Base-by-base conservation (phyloP, 1,140 invertebrate genomes). In the Pseudachorutes palmiensis region DNA sequence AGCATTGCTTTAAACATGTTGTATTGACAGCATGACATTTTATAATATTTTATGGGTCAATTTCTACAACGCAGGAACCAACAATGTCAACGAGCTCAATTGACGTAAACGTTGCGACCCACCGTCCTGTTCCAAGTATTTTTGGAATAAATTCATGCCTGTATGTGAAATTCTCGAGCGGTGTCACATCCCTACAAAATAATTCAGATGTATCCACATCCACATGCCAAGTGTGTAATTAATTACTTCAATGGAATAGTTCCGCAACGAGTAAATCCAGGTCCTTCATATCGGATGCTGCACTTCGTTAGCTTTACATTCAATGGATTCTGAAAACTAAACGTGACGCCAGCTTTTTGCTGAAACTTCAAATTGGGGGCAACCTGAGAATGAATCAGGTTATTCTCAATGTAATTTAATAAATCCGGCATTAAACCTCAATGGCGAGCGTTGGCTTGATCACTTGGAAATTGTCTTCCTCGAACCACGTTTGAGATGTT, bases 381-480 rank as follows among this genome's bases (percentile, higher is more conserved):
- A 12, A 45, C 36, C 36, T 45, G 9, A 12, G 36, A 45, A 45
- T 45, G 36, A 45, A 45, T n/a, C n/a, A n/a, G n/a, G n/a, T n/a
- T n/a, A n/a, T n/a, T n/a, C n/a, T 57, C 5, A 12, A 12, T 12
- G n/a, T 22, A 19, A 57, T 9, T 57, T 22, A 5, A 57, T 24
- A 12, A 22, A 12, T 57, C 5, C 22, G 41, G 29, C 24, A 12
- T 9, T 41, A n/a, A 14, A 66, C 70, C 61, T 70, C 49, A 14
- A 72, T 19, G 9, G 32, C 65, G 19, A 66, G 30, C 16, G 16
- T 82, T 0, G 88, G 87, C 68, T 87, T 88, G 1, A 86, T 74
- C 0, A 89, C 81, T 77, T 88, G 83, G 77, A 89, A 88, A 76
- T 88, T 86, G 71, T 88, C 86, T 70, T 88, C 87, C 48, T 85